These are phyloP conservation scores for Pseudochromis fuscus DNA, from an alignment of 2,797 vertebrate genomes.

Conservation along the genomic window DNA sequence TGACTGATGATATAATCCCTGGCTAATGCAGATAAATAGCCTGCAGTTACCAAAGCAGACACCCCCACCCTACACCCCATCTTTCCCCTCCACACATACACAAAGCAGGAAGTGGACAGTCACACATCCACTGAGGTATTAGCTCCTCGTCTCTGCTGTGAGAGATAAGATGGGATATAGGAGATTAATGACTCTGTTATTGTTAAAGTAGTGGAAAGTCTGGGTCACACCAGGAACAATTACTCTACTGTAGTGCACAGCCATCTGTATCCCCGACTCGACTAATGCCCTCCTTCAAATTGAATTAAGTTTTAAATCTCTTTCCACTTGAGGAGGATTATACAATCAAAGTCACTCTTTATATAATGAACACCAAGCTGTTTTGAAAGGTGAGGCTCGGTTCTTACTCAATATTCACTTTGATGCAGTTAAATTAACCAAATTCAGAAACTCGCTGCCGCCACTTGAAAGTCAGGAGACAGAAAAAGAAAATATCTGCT, in stretches of 20 bases:
- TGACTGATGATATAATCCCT: conserved; percentile 46
- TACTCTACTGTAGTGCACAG: conserved; percentile 32
- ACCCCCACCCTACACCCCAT: not conserved
- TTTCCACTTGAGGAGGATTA: conserved; percentile 46
- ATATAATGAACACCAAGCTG: not conserved
- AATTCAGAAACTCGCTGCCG: conserved; percentile 12
- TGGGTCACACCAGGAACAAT: conserved; percentile 57
- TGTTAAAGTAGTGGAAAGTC: conserved; percentile 75
- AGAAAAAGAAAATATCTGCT: not conserved
- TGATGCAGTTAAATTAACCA: not conserved
- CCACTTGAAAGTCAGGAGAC: conserved; percentile 6
- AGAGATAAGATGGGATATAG: conserved; percentile 70
- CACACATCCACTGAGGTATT: conserved; percentile 55
- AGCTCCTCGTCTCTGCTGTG: conserved; percentile 43
- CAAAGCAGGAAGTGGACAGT: conserved; percentile 56
- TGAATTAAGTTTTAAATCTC: conserved; percentile 43
- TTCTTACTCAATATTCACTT: not conserved
- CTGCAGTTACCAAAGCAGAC: conserved; percentile 31
- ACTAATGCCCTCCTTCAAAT: conserved; percentile 37
- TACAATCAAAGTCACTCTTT: conserved; percentile 36
- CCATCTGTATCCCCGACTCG: conserved; percentile 45
- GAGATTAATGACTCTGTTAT: conserved; percentile 77
- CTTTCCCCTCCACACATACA: conserved; percentile 33
- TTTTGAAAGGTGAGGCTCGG: conserved; percentile 24
- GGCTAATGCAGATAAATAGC: conserved; percentile 61